These are phyloP conservation scores for Adineta ricciae DNA, from an alignment of 2,888 invertebrate genomes.

Conservation along the genomic window DNA sequence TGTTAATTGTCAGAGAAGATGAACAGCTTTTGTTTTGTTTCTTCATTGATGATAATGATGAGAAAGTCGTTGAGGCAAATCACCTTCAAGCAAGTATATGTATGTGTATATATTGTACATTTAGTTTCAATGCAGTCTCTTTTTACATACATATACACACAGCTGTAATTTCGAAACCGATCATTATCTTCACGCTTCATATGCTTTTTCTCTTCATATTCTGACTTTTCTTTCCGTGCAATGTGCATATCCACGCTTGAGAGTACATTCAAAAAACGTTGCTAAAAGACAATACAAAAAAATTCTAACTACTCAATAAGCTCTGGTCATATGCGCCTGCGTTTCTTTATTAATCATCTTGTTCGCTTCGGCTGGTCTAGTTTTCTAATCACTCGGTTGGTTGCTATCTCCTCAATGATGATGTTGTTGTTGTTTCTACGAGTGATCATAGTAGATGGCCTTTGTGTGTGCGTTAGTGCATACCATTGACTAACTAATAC, in stretches of 20 bases:
- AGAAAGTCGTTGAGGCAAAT: conserved; percentile 3
- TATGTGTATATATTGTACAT: background rate
- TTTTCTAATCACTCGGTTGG: conserved; percentile 9
- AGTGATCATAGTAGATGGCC: background rate
- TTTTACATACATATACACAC: background rate
- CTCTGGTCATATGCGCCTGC: background rate
- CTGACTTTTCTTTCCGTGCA: background rate
- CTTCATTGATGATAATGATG: conserved; percentile 8
- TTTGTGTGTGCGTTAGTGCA: background rate
- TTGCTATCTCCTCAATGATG: background rate
- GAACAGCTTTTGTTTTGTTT: background rate
- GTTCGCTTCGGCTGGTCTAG: background rate
- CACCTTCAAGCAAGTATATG: conserved; percentile 13
- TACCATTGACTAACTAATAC: conserved; percentile 4
- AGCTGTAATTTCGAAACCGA: conserved; percentile 1
- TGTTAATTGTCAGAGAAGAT: background rate
- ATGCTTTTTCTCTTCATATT: background rate
- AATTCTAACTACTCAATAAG: background rate
- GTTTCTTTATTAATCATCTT: conserved; percentile 5
- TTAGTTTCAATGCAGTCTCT: background rate
- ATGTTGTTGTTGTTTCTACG: background rate
- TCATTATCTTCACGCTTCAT: conserved; percentile 18
- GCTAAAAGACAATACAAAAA: background rate
- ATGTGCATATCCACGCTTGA: background rate
- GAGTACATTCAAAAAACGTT: background rate